Percentiles rank a stretch among this genome's conserved stretches.
These are phyloP conservation scores for Eufriesea mexicana DNA, from an alignment of 1,140 invertebrate species.

Conservation along the genomic window DNA sequence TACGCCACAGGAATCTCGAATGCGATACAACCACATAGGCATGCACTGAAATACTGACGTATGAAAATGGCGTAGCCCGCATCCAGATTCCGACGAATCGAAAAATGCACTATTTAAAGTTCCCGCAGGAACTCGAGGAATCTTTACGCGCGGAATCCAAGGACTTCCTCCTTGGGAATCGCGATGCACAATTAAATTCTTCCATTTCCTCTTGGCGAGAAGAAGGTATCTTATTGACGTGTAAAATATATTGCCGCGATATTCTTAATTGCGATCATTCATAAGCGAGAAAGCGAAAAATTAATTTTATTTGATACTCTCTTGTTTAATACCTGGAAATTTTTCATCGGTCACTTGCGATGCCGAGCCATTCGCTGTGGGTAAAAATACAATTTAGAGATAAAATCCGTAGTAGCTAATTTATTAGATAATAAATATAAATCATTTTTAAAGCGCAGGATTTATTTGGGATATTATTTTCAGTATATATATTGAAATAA, in stretches of 20 bases:
- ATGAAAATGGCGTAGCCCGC: constrained; percentile 40
- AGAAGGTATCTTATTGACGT: too few species aligned
- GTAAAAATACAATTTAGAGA: too few species aligned
- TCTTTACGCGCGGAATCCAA: constrained; percentile 8
- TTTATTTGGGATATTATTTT: too few species aligned
- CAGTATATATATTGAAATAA: too few species aligned
- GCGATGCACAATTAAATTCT: constrained; percentile 27
- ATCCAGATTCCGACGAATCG: not conserved
- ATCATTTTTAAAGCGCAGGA: too few species aligned
- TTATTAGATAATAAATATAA: too few species aligned
- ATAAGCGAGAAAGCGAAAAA: not conserved
- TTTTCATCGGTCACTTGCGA: too few species aligned
- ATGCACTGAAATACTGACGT: constrained; percentile 19
- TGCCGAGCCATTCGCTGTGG: too few species aligned
- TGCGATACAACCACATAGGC: constrained; percentile 14
- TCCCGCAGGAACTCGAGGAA: constrained; percentile 1
- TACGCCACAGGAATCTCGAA: constrained; percentile 20
- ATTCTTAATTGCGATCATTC: not conserved
- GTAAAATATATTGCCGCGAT: not conserved
- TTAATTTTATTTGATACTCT: too few species aligned
- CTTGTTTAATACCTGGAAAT: too few species aligned
- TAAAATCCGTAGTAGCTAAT: too few species aligned
- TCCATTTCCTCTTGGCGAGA: not conserved
- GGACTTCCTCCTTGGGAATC: constrained; percentile 11
- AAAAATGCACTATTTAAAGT: constrained; percentile 42